Evolutionary conservation across 2,888 invertebrate genomes (phyloP).

Genomic region (Petrolisthes manimaculis): DNA sequence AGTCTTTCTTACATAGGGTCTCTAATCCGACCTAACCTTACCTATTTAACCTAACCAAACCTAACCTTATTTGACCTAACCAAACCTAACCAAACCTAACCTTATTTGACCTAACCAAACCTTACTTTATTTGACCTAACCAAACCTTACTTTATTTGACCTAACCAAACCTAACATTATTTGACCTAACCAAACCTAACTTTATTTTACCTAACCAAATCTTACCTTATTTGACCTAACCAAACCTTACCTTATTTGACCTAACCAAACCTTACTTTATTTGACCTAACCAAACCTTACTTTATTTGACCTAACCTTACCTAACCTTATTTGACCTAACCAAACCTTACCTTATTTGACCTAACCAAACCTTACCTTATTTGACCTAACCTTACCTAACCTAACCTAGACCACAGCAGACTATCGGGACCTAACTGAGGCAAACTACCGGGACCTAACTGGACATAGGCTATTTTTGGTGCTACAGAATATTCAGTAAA

Average conservation of each 20-base stretch:
- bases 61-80: neutral
- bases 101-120: neutral
- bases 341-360: neutral
- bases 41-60: slow-evolving; percentile 2
- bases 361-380: neutral
- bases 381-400: neutral
- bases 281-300: neutral
- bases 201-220: too few relatives aligned
- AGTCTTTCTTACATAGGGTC: too few relatives aligned
- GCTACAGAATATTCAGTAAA: too few relatives aligned
- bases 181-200: slow-evolving; percentile 3
- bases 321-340: neutral
- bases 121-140: neutral
- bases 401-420: too few relatives aligned
- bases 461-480: too few relatives aligned
- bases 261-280: neutral
- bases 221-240: neutral
- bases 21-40: too few relatives aligned
- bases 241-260: neutral
- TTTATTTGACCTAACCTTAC: neutral
- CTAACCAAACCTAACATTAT: too few relatives aligned
- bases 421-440: too few relatives aligned
- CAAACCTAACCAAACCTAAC: slow-evolving; percentile 1
- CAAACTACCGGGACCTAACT: too few relatives aligned
- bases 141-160: neutral